Base-by-base conservation (phyloP, 1,140 invertebrate species). In the Onthophagus taurus region DNA sequence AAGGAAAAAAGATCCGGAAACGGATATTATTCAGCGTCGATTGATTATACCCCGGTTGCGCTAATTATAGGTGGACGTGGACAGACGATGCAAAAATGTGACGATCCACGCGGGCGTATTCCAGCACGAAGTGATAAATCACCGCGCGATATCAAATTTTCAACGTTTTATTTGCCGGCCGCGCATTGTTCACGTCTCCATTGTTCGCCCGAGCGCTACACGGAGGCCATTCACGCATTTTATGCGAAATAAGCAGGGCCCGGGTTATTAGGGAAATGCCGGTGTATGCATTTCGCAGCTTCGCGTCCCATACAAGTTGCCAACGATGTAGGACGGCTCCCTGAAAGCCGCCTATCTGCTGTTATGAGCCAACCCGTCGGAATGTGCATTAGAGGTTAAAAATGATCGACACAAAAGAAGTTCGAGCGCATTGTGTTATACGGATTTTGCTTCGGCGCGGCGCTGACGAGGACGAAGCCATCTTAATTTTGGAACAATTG, bases 231-330 rank as follows among this genome's bases (percentile, higher is more conserved):
- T 49, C 35, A 49, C 47, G 47, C 50, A 46, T 42, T 52, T 49
- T 49, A 35, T 49, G 50, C 47, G 48, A 52, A 49, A 45, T 45
- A 46, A 43, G 44, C 48, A 52, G n/a, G 44, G 41, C 41, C 43
- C 34, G 35, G 33, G 42, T 49, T 49, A 49, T 49, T 49, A 49
- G 47, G 31, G 46, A 48, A 42, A 48, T 48, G 19, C 38, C 11
- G 21, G 14, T 41, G 33, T 42, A 34, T 41, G 45, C 29, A 39
- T 31, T 42, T 41, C 24, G 31, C 35, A 47, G 43, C 37, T 36
- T 35, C 37, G 43, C 31, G 36, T 33, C 24, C 17, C 14, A 45
- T 45, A 19, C 31, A 17, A 45, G 31, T 36, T 41, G n/a, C n/a
- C n/a, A n/a, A n/a, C n/a, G n/a, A n/a, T n/a, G n/a, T n/a, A n/a